Evolutionary conservation across 1,140 invertebrate genomes (phyloP), one percentile per base, ranked within the genome.

Genomic region (Magallana gigas): DNA sequence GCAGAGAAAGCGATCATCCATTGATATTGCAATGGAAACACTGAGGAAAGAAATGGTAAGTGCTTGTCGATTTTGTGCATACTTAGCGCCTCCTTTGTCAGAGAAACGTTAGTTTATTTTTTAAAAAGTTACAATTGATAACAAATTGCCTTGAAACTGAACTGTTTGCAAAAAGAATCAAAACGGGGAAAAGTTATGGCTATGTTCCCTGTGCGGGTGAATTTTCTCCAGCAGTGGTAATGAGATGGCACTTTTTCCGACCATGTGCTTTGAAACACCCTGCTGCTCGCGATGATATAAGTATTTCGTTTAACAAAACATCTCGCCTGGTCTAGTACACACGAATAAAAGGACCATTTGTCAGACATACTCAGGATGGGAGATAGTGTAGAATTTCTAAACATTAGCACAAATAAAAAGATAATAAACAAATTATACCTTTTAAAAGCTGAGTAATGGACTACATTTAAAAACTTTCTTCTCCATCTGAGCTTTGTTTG

Each of bases 41-140:
- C 76, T 88, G 5, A n/a, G 88, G 18, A 48, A 59, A 57, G 88
- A 88, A 88, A 88, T 88, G 88, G 88, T 88, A 76, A 86, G 81
- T 83, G 2, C 57, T 64, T 7, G 36, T 48, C 36, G 36, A 48
- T 48, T 48, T 48, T 48, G 12, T 18, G 14, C 29, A 80, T 80
- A 8, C 3, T 48, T 48, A 48, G 36, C 36, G 36, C 5, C 5
- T 48, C 5, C 3, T 48, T 48, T 48, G 36, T 48, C 36, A 1
- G 5, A 48, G 36, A 48, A 48, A 48, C 36, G 36, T 48, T 5
- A 48, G 3, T 48, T 48, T 48, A 23, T 48, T 48, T 2, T 2
- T 48, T 48, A 48, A 48, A 48, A 48, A 48, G 36, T 2, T 48
- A 48, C 36, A 48, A 48, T 48, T 48, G 5, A 5, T 48, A 5